phyloP scores from a whole-genome alignment of 1,140 invertebrate genomes.

The Leptinotarsa undecemlineata region DNA sequence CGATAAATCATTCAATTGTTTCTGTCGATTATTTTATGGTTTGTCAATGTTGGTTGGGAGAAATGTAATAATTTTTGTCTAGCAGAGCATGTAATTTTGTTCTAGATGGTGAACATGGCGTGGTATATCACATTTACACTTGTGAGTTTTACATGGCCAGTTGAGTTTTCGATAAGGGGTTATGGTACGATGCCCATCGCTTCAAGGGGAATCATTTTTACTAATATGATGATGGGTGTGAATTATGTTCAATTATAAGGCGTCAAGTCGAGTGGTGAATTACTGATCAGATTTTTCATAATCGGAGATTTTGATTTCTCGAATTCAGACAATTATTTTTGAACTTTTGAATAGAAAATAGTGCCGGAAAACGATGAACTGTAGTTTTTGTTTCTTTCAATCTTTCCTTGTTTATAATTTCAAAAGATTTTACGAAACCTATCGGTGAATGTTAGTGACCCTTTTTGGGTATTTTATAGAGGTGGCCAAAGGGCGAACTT shows the following conservation, averaged over 20 bases:
- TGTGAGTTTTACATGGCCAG: conserved; percentile 21
- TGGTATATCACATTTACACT: conserved; percentile 19
- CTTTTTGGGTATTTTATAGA: too few species aligned
- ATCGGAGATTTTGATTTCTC: too few species aligned
- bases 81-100: conserved; percentile 14
- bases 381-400: too few species aligned
- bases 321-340: too few species aligned
- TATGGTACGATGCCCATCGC: conserved; percentile 10
- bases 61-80: background rate
- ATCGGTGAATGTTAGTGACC: too few species aligned
- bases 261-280: conserved; percentile 1
- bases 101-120: conserved; percentile 17
- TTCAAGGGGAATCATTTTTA: background rate
- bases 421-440: too few species aligned
- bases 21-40: background rate
- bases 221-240: background rate
- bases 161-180: conserved; percentile 17
- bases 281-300: background rate
- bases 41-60: background rate
- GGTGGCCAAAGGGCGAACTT: too few species aligned
- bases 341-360: too few species aligned
- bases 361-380: too few species aligned
- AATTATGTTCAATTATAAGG: conserved; percentile 16
- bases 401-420: too few species aligned
- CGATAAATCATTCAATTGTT: conserved; percentile 8